Base-by-base conservation (phyloP, 2,797 vertebrate species). In the Rhabdophis nuchalis region DNA sequence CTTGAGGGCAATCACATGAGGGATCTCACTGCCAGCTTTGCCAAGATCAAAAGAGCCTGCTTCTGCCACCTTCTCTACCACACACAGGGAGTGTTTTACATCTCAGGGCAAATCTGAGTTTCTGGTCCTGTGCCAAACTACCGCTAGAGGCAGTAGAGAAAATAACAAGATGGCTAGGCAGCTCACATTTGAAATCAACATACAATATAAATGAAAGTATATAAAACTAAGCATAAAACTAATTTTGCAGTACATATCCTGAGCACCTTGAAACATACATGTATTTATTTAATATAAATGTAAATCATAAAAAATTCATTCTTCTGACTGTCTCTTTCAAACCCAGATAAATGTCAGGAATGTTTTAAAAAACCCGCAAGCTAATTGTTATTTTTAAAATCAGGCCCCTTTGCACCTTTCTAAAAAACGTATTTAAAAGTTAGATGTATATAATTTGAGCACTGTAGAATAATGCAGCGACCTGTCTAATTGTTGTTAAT, bases 1-100 rank as follows among this genome's bases (percentile, higher is more conserved):
- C 92, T 95, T 18, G 23, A 68, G 95, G 94, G 89, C 89, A 93
- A 18, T 14, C 57, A 1, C 54, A 86, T 60, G 88, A 92, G 87
- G 90, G 85, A 93, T 86, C 92, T 91, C 57, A 36, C 0, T 89
- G 90, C 0, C 0, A 90, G 41, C 60, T 57, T 53, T 61, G 89
- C 18, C 85, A 58, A 94, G 91, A 95, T 94, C 91, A 92, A 60
- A 91, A 88, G 50, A 61, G 0, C 25, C 10, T 16, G 27, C 13
- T 52, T 87, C 93, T 89, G 2, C 4, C 93, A 23, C 61, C 58
- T 0, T 56, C 61, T 20, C 4, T 89, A 91, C 88, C 93, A 89
- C 2, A 2, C 18, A 1, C 77, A 91, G 41, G 36, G 77, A 46
- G 90, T 92, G 57, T 93, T 96, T 92, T 3, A 5, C 82, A 72